Evolutionary conservation across 2,113 vertebrate genomes (phyloP).

Genomic region (Psittacula cyanocephala): DNA sequence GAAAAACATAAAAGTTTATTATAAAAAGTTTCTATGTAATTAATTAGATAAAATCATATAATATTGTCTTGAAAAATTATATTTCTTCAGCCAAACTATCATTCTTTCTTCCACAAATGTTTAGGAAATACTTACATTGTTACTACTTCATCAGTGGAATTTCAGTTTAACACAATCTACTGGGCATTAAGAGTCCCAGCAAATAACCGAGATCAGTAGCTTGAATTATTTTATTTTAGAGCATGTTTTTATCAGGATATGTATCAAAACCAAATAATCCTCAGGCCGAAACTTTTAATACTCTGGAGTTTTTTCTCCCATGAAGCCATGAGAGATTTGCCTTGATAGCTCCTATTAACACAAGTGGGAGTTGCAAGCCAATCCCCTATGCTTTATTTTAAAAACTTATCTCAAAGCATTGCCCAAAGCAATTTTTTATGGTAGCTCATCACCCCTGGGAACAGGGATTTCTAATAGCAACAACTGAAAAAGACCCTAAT

Average conservation of each 20-base stretch:
- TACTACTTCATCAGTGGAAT: not conserved
- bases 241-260: conserved; percentile 24
- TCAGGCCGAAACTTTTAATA: conserved; percentile 6
- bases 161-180: not conserved
- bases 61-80: not conserved
- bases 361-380: conserved; percentile 47
- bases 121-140: not conserved
- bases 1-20: not conserved
- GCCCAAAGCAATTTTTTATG: conserved; percentile 63
- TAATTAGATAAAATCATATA: not conserved
- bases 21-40: not conserved
- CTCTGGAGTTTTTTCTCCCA: conserved; percentile 39
- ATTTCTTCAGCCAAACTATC: not conserved
- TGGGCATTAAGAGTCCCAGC: not conserved
- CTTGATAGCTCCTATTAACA: conserved; percentile 46
- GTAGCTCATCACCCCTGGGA: conserved; percentile 42
- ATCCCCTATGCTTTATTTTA: conserved; percentile 51
- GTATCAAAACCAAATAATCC: conserved; percentile 50
- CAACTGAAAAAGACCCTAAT: conserved; percentile 57
- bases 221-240: conserved; percentile 34
- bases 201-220: not conserved
- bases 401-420: conserved; percentile 62
- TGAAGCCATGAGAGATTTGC: conserved; percentile 43
- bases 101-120: not conserved
- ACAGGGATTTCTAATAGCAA: conserved; percentile 53